A percentile compares a stretch with the other conserved stretches of the same genome.
These are phyloP conservation scores for Drosophila novamexicana DNA, from an alignment of 1,140 invertebrate genomes.

Conservation along the genomic window DNA sequence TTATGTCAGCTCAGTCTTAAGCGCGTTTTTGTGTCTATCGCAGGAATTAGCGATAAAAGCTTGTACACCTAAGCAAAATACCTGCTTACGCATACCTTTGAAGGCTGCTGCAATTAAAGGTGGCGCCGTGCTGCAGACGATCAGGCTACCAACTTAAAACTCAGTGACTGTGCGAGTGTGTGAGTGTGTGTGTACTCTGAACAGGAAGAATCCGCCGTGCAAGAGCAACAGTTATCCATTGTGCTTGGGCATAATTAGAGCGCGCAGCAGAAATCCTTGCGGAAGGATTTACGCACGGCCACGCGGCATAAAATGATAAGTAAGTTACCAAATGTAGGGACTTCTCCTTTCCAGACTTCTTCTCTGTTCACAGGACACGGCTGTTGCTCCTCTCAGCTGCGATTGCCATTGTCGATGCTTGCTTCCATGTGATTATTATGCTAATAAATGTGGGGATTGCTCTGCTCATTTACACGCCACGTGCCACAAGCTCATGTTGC, in stretches of 20 bases:
- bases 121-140: not conserved
- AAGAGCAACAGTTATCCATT: conserved; percentile 17
- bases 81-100: not conserved
- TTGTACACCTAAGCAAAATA: not conserved
- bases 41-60: too few relatives aligned
- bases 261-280: conserved; percentile 56
- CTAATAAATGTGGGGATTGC: conserved; percentile 47
- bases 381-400: not conserved
- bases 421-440: conserved; percentile 43
- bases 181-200: conserved; percentile 1
- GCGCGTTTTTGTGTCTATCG: not conserved
- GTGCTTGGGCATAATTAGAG: conserved; percentile 42
- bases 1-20: conserved; percentile 25
- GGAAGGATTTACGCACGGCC: conserved; percentile 72
- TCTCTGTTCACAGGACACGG: not conserved
- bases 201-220: not conserved
- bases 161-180: not conserved
- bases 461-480: conserved; percentile 47
- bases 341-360: not conserved
- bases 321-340: conserved; percentile 50
- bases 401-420: conserved; percentile 22
- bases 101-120: not conserved
- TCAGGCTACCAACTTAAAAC: not conserved
- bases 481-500: not conserved
- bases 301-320: conserved; percentile 80